These are phyloP conservation scores for Osmoderma eremita DNA, from an alignment of 2,888 invertebrate genomes.

Conservation along the genomic window DNA sequence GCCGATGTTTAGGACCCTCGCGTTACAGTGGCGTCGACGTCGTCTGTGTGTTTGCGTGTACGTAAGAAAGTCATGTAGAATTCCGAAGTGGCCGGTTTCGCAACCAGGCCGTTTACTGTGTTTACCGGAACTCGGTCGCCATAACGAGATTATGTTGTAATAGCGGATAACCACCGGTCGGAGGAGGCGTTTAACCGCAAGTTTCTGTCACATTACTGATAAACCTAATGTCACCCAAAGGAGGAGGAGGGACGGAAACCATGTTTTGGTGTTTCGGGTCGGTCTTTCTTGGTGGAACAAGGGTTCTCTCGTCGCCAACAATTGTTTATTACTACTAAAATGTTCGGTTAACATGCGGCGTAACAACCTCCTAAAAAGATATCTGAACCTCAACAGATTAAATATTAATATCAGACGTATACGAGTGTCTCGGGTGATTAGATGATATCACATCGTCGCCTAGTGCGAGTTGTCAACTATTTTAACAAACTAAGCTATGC, in stretches of 20 bases:
- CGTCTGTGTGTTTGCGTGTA: constrained; percentile 24
- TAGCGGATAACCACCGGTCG: constrained; percentile 60
- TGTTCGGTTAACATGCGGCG: constrained; percentile 1
- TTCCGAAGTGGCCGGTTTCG: constrained; percentile 36
- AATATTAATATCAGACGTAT: neutral
- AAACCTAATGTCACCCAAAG: constrained; percentile 35
- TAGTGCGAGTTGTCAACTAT: too few species aligned
- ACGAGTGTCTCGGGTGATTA: too few species aligned
- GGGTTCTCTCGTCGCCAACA: constrained; percentile 15
- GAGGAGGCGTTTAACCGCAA: constrained; percentile 58
- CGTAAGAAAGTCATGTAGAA: constrained; percentile 35
- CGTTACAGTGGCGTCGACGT: neutral
- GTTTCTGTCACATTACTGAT: constrained; percentile 52
- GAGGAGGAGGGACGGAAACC: constrained; percentile 24
- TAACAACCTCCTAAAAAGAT: neutral
- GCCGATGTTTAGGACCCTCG: neutral
- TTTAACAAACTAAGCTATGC: too few species aligned
- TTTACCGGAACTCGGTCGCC: constrained; percentile 58
- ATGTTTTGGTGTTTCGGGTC: constrained; percentile 32
- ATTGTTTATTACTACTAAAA: constrained; percentile 33
- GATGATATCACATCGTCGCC: too few species aligned
- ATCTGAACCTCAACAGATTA: too few species aligned
- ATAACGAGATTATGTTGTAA: constrained; percentile 61
- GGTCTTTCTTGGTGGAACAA: constrained; percentile 19
- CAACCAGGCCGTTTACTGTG: constrained; percentile 45